Percentiles rank a stretch among this genome's conserved stretches.
Conservation (phyloP, 2,797 vertebrate species). For the Arremon aurantiirostris region DNA sequence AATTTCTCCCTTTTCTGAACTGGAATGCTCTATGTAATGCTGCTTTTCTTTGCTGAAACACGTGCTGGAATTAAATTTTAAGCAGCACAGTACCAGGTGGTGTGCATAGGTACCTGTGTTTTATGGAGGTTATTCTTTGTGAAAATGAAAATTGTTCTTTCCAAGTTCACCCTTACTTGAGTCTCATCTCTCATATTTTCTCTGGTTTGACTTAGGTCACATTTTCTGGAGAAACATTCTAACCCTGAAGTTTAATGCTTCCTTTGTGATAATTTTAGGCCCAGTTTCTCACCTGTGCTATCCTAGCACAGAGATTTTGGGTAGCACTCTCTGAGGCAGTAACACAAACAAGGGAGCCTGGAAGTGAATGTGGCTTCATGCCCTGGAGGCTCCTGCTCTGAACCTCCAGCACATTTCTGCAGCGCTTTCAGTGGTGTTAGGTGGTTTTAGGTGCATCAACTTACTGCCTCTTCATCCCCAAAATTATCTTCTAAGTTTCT, state of each 20-base stretch:
- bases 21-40: background rate
- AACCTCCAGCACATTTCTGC: background rate
- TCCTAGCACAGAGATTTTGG: background rate
- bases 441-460: background rate
- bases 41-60: background rate
- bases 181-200: background rate
- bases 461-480: background rate
- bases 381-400: background rate
- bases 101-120: rapidly evolving
- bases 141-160: background rate
- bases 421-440: rapidly evolving
- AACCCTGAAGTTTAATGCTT: background rate
- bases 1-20: background rate
- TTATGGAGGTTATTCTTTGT: background rate
- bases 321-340: background rate
- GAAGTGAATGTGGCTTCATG: background rate
- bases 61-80: background rate
- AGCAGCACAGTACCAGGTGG: background rate
- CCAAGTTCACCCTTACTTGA: background rate
- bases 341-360: background rate
- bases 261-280: background rate
- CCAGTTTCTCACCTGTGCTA: background rate
- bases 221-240: background rate
- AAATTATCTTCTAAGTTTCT: background rate
- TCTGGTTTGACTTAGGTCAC: background rate